Evolutionary conservation across 2,113 vertebrate genomes (phyloP).

Genomic region (Poeciliopsis prolifica): DNA sequence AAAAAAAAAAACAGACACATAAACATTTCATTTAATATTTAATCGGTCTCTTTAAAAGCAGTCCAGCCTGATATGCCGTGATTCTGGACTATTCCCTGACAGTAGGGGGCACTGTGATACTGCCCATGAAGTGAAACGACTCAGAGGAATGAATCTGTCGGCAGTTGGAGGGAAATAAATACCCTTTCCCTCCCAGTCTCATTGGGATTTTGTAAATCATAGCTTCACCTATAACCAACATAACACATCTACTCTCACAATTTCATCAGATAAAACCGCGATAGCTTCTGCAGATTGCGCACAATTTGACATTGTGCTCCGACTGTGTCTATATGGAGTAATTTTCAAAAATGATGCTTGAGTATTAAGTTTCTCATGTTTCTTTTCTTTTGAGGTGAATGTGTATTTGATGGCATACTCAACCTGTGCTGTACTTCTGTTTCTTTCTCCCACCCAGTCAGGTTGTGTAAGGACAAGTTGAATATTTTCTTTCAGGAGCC

Average conservation of each 20-base stretch:
- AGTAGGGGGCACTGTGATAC: conserved; percentile 83
- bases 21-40: conserved; percentile 4
- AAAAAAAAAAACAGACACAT: not conserved
- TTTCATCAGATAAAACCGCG: conserved; percentile 62
- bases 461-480: conserved; percentile 65
- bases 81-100: conserved; percentile 28
- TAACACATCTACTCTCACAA: conserved; percentile 44
- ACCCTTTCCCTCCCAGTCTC: conserved; percentile 45
- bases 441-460: conserved; percentile 27
- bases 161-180: conserved; percentile 25
- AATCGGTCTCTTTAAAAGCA: conserved; percentile 7
- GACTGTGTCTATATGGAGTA: conserved; percentile 46
- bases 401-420: conserved; percentile 56
- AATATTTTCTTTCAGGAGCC: conserved; percentile 53
- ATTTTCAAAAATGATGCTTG: conserved; percentile 39
- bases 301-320: conserved; percentile 43
- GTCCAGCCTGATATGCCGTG: not conserved
- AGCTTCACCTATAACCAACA: conserved; percentile 56
- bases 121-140: conserved; percentile 42
- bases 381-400: conserved; percentile 45
- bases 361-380: conserved; percentile 68
- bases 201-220: conserved; percentile 60
- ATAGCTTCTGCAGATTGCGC: conserved; percentile 52
- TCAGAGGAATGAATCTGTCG: conserved; percentile 31
- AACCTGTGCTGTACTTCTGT: conserved; percentile 21